Percentiles rank a stretch among this genome's conserved stretches.
Evolutionary conservation across 2,797 vertebrate genomes (phyloP).

Genomic region (Enteromius mattozi): DNA sequence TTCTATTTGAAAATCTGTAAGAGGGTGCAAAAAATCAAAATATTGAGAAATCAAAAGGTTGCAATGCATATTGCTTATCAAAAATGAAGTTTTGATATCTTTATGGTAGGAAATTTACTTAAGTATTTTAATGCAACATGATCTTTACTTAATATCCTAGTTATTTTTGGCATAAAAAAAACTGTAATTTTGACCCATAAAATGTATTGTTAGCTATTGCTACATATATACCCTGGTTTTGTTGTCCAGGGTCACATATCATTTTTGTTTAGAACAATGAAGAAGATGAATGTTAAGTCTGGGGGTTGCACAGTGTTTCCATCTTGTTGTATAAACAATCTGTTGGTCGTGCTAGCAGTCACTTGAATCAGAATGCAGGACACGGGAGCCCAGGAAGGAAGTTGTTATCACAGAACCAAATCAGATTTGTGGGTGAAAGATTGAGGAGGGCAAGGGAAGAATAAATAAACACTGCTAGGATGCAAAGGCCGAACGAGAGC

Average conservation of each 20-base stretch:
- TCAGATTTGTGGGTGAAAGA: slow-evolving; percentile 66
- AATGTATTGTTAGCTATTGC: no score
- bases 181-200: no score
- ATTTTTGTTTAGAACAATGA: background rate
- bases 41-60: no score
- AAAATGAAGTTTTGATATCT: no score
- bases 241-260: background rate
- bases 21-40: no score
- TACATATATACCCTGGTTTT: no score
- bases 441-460: slow-evolving; percentile 32
- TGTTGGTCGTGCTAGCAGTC: background rate
- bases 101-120: no score
- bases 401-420: slow-evolving; percentile 66
- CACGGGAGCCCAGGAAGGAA: slow-evolving; percentile 40
- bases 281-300: background rate
- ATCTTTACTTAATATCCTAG: no score
- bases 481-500: background rate
- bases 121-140: no score
- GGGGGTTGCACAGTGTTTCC: background rate
- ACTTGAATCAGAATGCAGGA: slow-evolving; percentile 57
- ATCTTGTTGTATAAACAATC: background rate
- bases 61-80: no score
- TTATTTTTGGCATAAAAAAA: no score
- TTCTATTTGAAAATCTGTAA: no score
- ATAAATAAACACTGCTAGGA: slow-evolving; percentile 60